These are phyloP conservation scores for Picathartes gymnocephalus DNA, from an alignment of 2,113 vertebrate genomes.

Conservation along the genomic window DNA sequence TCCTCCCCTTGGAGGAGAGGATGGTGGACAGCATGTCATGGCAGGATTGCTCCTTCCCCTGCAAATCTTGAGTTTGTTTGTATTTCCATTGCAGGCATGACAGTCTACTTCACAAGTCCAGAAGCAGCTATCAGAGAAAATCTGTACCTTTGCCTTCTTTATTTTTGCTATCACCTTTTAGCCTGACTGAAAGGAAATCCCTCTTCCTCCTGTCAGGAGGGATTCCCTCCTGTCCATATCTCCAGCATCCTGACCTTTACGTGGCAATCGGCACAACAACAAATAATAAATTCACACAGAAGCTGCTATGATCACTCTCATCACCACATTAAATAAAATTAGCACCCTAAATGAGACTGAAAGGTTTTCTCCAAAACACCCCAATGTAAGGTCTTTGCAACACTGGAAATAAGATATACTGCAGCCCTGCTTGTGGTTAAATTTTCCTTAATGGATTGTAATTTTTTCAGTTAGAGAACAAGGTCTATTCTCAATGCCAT, in stretches of 20 bases:
- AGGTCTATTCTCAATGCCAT: not conserved
- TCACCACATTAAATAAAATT: not conserved
- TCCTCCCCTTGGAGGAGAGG: not conserved
- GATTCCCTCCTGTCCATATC: not conserved
- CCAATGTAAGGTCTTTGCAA: not conserved
- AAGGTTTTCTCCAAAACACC: not conserved
- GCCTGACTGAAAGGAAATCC: not conserved
- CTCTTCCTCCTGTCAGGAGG: not conserved
- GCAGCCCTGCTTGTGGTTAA: not conserved
- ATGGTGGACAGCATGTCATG: not conserved
- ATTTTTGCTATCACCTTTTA: not conserved
- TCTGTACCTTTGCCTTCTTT: not conserved
- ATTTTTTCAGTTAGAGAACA: not conserved
- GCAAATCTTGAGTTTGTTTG: not conserved
- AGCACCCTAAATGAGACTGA: not conserved
- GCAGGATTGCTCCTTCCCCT: not conserved
- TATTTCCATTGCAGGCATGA: not conserved
- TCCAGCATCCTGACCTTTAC: not conserved
- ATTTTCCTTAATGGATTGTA: not conserved
- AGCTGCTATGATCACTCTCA: not conserved
- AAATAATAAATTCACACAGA: not conserved
- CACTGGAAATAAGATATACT: not conserved
- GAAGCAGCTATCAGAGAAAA: not conserved
- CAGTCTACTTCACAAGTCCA: not conserved
- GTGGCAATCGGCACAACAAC: rapidly evolving